phyloP scores from a whole-genome alignment of 2,888 invertebrate genomes.

The Microctonus hyperodae region DNA sequence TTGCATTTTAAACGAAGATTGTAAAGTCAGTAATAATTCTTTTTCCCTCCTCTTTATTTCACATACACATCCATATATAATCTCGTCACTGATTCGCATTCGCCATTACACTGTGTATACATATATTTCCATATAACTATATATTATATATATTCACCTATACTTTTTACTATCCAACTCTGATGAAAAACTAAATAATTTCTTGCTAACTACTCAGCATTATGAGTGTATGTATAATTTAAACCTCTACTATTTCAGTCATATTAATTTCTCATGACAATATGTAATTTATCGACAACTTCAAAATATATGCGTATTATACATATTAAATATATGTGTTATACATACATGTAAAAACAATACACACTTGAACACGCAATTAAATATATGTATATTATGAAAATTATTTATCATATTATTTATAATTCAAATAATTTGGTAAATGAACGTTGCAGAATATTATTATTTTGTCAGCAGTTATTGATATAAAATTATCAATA shows the following conservation, averaged over 20 bases:
- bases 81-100: background rate
- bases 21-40: constrained; percentile 1
- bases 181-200: constrained; percentile 17
- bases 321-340: no score
- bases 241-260: constrained; percentile 39
- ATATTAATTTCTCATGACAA: constrained; percentile 38
- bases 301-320: no score
- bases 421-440: background rate
- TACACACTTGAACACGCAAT: background rate
- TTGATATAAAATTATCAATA: background rate
- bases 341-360: constrained; percentile 5
- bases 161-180: constrained; percentile 3
- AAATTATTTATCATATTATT: background rate
- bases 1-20: constrained; percentile 19
- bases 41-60: background rate
- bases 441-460: background rate
- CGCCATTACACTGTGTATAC: constrained; percentile 1
- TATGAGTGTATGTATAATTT: no score
- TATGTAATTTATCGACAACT: constrained; percentile 43
- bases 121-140: no score
- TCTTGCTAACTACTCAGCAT: constrained; percentile 17
- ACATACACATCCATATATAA: no score
- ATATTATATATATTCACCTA: constrained; percentile 14
- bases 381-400: no score
- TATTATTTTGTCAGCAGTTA: background rate